These are phyloP conservation scores for Conchocele bisecta DNA, from an alignment of 2,888 invertebrate genomes.

Conservation along the genomic window DNA sequence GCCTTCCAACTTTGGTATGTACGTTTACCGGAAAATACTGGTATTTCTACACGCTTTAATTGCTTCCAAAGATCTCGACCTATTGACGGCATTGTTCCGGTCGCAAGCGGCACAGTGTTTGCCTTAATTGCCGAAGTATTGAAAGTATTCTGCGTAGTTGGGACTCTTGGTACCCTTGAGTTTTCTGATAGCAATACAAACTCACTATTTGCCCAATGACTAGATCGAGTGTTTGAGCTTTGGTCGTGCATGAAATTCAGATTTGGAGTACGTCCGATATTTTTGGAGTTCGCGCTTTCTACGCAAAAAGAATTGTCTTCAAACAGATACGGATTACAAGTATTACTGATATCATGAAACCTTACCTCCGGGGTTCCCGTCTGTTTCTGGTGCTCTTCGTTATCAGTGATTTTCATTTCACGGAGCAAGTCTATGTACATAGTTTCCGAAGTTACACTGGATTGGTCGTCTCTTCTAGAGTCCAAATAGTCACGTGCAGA, in stretches of 20 bases:
- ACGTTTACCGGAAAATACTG: constrained; percentile 13
- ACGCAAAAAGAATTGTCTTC: too few relatives aligned
- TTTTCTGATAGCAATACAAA: too few relatives aligned
- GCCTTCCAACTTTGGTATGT: constrained; percentile 11
- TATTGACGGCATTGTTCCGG: neutral
- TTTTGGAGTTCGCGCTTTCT: too few relatives aligned
- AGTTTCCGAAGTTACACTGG: constrained; percentile 2
- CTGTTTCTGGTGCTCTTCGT: neutral
- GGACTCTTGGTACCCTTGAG: too few relatives aligned
- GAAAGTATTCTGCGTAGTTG: too few relatives aligned
- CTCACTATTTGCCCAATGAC: too few relatives aligned
- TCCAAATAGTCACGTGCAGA: neutral
- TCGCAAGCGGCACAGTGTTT: neutral
- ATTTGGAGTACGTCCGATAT: too few relatives aligned
- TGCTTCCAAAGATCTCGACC: constrained; percentile 9
- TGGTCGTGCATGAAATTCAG: too few relatives aligned
- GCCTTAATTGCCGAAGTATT: neutral
- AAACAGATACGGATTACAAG: neutral
- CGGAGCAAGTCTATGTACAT: neutral
- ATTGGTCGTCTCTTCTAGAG: neutral
- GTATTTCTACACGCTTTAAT: constrained; percentile 20
- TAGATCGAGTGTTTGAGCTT: too few relatives aligned
- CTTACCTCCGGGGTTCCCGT: neutral
- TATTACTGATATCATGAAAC: neutral
- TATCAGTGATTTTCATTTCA: constrained; percentile 5